Percentiles rank a stretch among this genome's conserved stretches.
Evolutionary conservation across 1,140 invertebrate species (phyloP).

Genomic region (Trichogramma pretiosum): DNA sequence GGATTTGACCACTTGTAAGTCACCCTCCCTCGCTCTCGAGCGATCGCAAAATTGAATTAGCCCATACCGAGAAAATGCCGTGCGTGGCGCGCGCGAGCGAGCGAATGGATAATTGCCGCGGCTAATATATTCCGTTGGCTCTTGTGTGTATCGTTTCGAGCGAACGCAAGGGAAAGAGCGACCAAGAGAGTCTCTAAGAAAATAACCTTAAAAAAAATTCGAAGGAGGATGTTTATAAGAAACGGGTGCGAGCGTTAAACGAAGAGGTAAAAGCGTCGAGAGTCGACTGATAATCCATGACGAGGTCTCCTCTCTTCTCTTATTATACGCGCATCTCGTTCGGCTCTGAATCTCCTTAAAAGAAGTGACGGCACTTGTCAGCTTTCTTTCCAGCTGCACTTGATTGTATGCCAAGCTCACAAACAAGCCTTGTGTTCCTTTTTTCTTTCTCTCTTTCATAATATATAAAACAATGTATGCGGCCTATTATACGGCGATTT

Average conservation of each 20-base stretch:
- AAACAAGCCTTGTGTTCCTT: constrained; percentile 15
- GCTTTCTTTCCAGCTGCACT: constrained; percentile 24
- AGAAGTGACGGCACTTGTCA: constrained; percentile 21
- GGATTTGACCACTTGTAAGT: too few relatives aligned
- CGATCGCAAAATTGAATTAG: too few relatives aligned
- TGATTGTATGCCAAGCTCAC: constrained; percentile 10
- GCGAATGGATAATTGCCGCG: too few relatives aligned
- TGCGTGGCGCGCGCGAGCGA: not conserved
- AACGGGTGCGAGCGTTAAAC: not conserved
- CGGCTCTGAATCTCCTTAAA: constrained; percentile 33
- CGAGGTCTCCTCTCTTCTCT: constrained; percentile 7
- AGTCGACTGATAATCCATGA: constrained; percentile 16
- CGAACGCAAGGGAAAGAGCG: too few relatives aligned
- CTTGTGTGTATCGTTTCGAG: too few relatives aligned
- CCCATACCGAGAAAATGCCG: too few relatives aligned
- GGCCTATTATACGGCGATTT: constrained; percentile 25
- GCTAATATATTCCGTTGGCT: too few relatives aligned
- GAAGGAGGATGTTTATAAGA: not conserved
- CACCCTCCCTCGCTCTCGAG: too few relatives aligned
- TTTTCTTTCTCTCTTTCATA: constrained; percentile 14
- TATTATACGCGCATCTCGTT: constrained; percentile 22
- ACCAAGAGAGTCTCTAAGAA: too few relatives aligned
- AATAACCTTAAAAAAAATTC: not conserved
- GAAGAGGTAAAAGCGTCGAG: not conserved
- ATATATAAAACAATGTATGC: too few relatives aligned